A percentile compares a stretch with the other conserved stretches of the same genome.
Conservation (phyloP, 2,113 vertebrate species). For the Gasterosteus aculeatus region DNA sequence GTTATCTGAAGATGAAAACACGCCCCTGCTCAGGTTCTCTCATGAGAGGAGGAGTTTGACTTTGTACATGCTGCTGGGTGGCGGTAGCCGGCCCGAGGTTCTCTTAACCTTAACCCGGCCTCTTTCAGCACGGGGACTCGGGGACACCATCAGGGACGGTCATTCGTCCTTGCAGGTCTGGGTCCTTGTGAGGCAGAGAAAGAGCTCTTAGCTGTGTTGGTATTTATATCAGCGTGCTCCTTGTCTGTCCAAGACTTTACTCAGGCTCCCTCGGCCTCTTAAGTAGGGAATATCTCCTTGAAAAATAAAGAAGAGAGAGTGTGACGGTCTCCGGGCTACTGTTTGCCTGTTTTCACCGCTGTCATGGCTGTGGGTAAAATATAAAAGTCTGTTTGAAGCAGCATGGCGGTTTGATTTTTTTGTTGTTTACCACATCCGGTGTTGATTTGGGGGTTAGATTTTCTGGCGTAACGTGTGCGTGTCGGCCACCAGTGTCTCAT, state of each 20-base stretch:
- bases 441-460: conserved; percentile 63
- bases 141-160: conserved; percentile 60
- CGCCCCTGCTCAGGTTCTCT: conserved; percentile 35
- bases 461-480: conserved; percentile 54
- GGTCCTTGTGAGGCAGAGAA: conserved; percentile 66
- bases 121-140: conserved; percentile 65
- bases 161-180: conserved; percentile 74
- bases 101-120: conserved; percentile 72
- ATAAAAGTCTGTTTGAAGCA: conserved; percentile 52
- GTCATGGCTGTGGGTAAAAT: conserved; percentile 51
- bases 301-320: conserved; percentile 68
- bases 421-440: conserved; percentile 59
- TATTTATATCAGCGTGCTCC: conserved; percentile 73
- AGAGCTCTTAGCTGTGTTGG: conserved; percentile 67
- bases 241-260: conserved; percentile 60
- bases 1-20: conserved; percentile 52
- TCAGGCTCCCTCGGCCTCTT: conserved; percentile 58
- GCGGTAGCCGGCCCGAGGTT: conserved; percentile 48
- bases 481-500: conserved; percentile 64
- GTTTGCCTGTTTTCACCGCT: conserved; percentile 42
- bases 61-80: conserved; percentile 55
- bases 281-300: conserved; percentile 68
- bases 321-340: conserved; percentile 58
- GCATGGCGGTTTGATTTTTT: conserved; percentile 60
- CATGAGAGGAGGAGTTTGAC: conserved; percentile 60